A percentile compares a stretch with the other conserved stretches of the same genome.
These are phyloP conservation scores for Dasysyrphus tricinctus DNA, from an alignment of 2,888 invertebrate genomes.

Conservation along the genomic window DNA sequence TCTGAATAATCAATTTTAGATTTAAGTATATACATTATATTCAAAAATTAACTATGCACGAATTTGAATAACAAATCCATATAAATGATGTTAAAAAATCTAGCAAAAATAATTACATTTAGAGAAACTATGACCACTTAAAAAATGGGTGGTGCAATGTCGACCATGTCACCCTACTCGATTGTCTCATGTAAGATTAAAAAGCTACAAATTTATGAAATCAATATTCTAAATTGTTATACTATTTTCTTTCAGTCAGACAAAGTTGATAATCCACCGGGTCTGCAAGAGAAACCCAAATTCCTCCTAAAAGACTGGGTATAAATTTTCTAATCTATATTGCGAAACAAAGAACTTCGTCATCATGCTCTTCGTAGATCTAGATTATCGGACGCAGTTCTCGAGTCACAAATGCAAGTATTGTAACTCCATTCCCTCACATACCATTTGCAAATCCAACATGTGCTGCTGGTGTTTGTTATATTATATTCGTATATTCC, in stretches of 20 bases:
- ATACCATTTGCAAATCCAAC: slow-evolving; percentile 94
- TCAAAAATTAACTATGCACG: too few relatives aligned
- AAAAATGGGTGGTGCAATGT: too few relatives aligned
- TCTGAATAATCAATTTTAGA: too few relatives aligned
- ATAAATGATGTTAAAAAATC: too few relatives aligned
- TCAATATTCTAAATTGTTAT: neutral
- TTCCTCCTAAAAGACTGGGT: slow-evolving; percentile 98
- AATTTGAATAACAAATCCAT: too few relatives aligned
- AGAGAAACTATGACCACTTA: too few relatives aligned
- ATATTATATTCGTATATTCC: slow-evolving; percentile 98
- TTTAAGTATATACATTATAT: too few relatives aligned
- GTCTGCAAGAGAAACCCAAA: slow-evolving; percentile 97
- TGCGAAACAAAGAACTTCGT: slow-evolving; percentile 97
- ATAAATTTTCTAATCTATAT: slow-evolving; percentile 88
- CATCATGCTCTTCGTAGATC: slow-evolving; percentile 97
- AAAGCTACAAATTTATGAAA: slow-evolving; percentile 79
- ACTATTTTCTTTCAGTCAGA: slow-evolving; percentile 85
- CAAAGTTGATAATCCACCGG: slow-evolving; percentile 96
- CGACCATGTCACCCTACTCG: too few relatives aligned
- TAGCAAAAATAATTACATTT: too few relatives aligned
- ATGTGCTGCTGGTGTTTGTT: slow-evolving; percentile 97
- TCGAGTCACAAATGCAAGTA: slow-evolving; percentile 95
- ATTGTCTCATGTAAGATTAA: slow-evolving; percentile 91
- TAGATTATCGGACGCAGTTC: slow-evolving; percentile 96
- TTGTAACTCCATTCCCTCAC: slow-evolving; percentile 98